Base-by-base conservation (phyloP, 2,888 invertebrate genomes). In the Rhingia rostrata region DNA sequence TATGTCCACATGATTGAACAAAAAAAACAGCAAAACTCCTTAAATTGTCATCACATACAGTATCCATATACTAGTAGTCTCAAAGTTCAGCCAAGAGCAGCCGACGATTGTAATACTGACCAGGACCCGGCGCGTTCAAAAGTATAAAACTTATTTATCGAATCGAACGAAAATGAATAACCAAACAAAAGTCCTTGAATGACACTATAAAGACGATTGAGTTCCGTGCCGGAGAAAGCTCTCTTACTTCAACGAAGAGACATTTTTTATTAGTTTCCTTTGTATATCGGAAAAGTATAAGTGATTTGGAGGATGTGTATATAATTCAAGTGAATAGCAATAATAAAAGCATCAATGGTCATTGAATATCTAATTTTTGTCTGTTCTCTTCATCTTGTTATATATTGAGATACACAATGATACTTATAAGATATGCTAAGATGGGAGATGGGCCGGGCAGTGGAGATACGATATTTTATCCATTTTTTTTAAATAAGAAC, bases 271-370 rank as follows among this genome's bases (percentile, higher is more conserved):
- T 82, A 67, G 72, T 73, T 77, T 66, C 49, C 54, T 58, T 61
- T 47, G 51, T 72, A 82, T 75, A 14, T 47, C 30, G 10, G 22
- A 4, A 14, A 9, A 39, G 30, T 43, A 30, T 54, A 54, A 77
- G 67, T 77, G 82, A 82, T 39, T 72, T 66, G 56, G 72, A 72
- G 82, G 82, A 82, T 82, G 82, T 73, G 77, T 77, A 70, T 82
- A 82, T 78, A 82, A 77, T 82, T 82, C 82, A 78, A 82, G 77
- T 82, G 77, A 82, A 82, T 78, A 73, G 77, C 82, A 66, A 82
- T 82, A 82, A 73, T 82, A 82, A 82, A 82, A 72, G 77, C 82
- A 82, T 82, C 82, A 82, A 82, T 82, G 82, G 82, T 82, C 82
- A 82, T 82, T 82, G 77, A 82, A 73, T 82, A 78, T 82, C 72